Evolutionary conservation across 2,797 vertebrate genomes (phyloP), one percentile per base, ranked within the genome.

Genomic region (Tinamus major): DNA sequence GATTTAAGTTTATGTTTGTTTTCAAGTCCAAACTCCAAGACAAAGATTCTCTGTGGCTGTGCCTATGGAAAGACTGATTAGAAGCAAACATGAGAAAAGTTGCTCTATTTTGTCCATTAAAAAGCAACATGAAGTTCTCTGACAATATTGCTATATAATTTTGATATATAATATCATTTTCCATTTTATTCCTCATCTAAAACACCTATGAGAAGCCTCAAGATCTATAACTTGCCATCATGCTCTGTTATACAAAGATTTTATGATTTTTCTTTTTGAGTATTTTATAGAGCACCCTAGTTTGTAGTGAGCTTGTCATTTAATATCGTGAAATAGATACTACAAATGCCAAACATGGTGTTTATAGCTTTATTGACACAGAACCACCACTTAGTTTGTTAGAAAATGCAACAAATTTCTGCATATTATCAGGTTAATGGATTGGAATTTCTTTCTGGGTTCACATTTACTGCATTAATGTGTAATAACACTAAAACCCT

Each of bases 351-450:
- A 5, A 83, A 72, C 63, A 23, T 49, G 4, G 33, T 62, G 31
- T 94, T 37, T 33, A 6, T 56, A 79, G 85, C 75, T 79, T 85
- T 85, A 46, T 42, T 92, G 79, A 89, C 31, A 37, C 1, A 1
- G 16, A 89, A 71, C n/a, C 79, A 42, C 9, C n/a, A 24, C 5
- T 92, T 42, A 42, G 9, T 83, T 80, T 78, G 44, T 71, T 75
- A 79, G 49, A 61, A 94, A 91, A 90, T 12, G 13, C 48, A 89
- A 59, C 58, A 78, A 39, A 75, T 80, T 90, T 71, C 41, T 94
- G 88, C 29, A 46, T 79, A 90, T 64, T 90, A 90, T 42, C 62
- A 89, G 15, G 26, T 42, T 94, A 93, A 95, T 93, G 16, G 37
- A 82, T 49, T 86, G 20, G 41, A 23, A 7, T 51, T 31, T 62